phyloP scores from a whole-genome alignment of 2,888 invertebrate species.

The Scaptomyza caliginosa region DNA sequence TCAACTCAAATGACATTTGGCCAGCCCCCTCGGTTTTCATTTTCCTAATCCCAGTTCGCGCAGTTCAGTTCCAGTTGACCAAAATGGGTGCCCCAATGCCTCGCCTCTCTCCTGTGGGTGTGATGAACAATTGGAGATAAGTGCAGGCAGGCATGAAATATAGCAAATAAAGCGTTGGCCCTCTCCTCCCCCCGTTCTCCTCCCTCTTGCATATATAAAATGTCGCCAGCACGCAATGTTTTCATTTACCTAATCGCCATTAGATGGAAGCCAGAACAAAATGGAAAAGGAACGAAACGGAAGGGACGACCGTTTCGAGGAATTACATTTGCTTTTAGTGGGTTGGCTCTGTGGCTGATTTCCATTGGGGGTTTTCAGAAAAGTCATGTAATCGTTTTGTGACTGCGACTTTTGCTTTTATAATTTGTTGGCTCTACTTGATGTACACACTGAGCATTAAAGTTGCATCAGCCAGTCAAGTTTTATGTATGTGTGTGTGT shows the following conservation, averaged over 20 bases:
- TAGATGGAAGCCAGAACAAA: no score
- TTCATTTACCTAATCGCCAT: slow-evolving; percentile 78
- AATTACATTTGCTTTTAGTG: slow-evolving; percentile 24
- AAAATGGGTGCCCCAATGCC: slow-evolving; percentile 8
- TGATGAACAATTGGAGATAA: slow-evolving; percentile 76
- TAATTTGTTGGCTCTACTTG: slow-evolving; percentile 62
- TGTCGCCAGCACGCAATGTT: slow-evolving; percentile 77
- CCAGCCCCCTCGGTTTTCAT: slow-evolving; percentile 23
- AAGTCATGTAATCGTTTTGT: slow-evolving; percentile 70
- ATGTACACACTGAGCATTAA: slow-evolving; percentile 31
- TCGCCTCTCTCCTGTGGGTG: slow-evolving; percentile 21
- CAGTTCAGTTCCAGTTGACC: slow-evolving; percentile 1
- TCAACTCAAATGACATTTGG: slow-evolving; percentile 68
- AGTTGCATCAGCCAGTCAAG: background rate
- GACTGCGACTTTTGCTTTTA: slow-evolving; percentile 52
- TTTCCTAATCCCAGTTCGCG: background rate
- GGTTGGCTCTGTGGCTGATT: slow-evolving; percentile 31
- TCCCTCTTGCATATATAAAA: slow-evolving; percentile 50
- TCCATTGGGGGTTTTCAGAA: slow-evolving; percentile 29
- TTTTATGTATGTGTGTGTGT: background rate
- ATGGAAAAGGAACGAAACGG: background rate
- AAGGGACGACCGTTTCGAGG: slow-evolving; percentile 40
- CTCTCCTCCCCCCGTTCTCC: background rate
- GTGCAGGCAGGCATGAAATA: slow-evolving; percentile 79
- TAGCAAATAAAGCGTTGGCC: slow-evolving; percentile 67